phyloP scores from a whole-genome alignment of 1,140 invertebrate genomes.

The Oscheius sp. region DNA sequence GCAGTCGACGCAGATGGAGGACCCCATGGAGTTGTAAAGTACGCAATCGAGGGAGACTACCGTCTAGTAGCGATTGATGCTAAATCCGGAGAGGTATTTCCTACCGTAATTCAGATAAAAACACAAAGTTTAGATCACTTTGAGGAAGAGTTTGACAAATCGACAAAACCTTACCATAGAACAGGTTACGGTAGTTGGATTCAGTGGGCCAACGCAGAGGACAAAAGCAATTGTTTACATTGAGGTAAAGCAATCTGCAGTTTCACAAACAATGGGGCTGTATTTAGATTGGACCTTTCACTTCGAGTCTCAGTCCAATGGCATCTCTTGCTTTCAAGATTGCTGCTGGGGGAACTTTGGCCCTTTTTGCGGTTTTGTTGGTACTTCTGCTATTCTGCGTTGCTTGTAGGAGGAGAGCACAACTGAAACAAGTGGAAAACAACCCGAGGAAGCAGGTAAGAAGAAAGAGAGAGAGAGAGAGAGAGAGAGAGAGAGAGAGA shows the following conservation, averaged over 20 bases:
- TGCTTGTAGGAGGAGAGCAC: background rate
- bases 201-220: constrained; percentile 31
- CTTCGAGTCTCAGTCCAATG: background rate
- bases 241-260: background rate
- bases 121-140: constrained; percentile 13
- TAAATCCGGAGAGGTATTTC: constrained; percentile 38
- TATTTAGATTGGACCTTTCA: constrained; percentile 22
- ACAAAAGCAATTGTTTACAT: constrained; percentile 36
- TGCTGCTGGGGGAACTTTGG: background rate
- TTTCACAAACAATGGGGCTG: background rate
- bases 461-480: no score
- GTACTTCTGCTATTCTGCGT: background rate
- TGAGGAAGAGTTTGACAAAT: constrained; percentile 14
- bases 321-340: background rate
- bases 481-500: background rate
- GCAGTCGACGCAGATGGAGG: constrained; percentile 50
- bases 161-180: constrained; percentile 40
- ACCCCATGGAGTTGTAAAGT: constrained; percentile 44
- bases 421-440: constrained; percentile 6
- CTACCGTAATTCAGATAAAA: background rate
- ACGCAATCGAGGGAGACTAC: constrained; percentile 31
- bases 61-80: constrained; percentile 40
- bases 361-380: background rate
- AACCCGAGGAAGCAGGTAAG: constrained; percentile 15
- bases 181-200: constrained; percentile 45